Base-by-base conservation (phyloP, 2,888 invertebrate genomes). In the Latrodectus hesperus region DNA sequence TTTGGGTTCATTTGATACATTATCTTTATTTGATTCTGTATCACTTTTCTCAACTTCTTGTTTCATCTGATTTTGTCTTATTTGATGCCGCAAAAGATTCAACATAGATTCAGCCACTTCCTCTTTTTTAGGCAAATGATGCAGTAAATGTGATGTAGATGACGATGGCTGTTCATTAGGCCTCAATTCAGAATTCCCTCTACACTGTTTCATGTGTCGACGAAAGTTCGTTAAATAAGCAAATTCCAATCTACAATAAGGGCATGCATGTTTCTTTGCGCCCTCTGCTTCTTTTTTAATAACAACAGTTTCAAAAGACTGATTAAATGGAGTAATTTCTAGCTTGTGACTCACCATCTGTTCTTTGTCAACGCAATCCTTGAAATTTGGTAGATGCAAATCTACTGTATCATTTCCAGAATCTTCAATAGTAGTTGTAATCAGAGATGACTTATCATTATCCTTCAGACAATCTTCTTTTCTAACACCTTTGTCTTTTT, bases 191-290 rank as follows among this genome's bases (percentile, higher is more conserved):
- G 55, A 12, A 12, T 67, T 84, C 16, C 70, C 81, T 60, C 22
- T 55, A 55, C 84, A 82, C 10, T 53, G 38, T 64, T 64, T 86
- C 22, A 89, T 52, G 60, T 90, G 90, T 17, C 88, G 80, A 17
- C 88, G 60, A 64, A 82, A 90, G 26, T 90, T 90, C 4, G 89
- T 85, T n/a, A 90, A 67, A 71, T 90, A 90, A 5, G 89, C 78
- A 76, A 90, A 90, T 17, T 88, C 85, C 55, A 89, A 55, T 26
- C 73, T 73, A 75, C 90, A 90, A 60, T 84, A 83, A 3, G 89
- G 89, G 67, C 90, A 90, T 3, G 65, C 70, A 52, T 77, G 87
- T n/a, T 74, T 82, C n/a, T 67, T 75, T 16, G 26, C 9, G 1
- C 17, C 11, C 8, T 88, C 88, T 14, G 11, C 60, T 38, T 88